These are phyloP conservation scores for Zygogramma bicolorata DNA, from an alignment of 2,888 invertebrate species.

Conservation along the genomic window DNA sequence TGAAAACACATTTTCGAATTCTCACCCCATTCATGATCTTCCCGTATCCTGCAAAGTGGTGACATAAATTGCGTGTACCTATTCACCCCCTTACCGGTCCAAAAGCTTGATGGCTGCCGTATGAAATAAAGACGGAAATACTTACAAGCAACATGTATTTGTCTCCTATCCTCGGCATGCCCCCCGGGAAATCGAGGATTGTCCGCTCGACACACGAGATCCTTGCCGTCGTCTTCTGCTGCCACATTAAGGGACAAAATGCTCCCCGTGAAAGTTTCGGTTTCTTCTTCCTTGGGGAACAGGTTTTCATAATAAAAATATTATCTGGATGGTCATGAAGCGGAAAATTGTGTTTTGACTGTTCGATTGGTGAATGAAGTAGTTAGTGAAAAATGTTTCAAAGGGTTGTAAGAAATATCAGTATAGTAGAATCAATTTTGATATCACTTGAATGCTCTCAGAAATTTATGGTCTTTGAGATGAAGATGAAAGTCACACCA, in stretches of 20 bases:
- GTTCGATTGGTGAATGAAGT: not conserved
- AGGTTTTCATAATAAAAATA: slow-evolving; percentile 12
- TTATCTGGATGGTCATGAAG: not conserved
- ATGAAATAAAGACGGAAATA: slow-evolving; percentile 52
- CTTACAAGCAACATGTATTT: slow-evolving; percentile 88
- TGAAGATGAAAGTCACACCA: too few species aligned
- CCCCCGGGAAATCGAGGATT: slow-evolving; percentile 90
- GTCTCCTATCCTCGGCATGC: slow-evolving; percentile 81
- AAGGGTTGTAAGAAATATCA: too few species aligned
- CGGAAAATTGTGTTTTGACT: not conserved
- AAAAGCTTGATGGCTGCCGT: not conserved
- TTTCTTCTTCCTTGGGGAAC: slow-evolving; percentile 70
- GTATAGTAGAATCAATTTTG: too few species aligned
- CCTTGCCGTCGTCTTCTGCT: slow-evolving; percentile 84
- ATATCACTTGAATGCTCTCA: too few species aligned
- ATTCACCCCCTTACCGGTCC: not conserved
- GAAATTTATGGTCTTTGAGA: too few species aligned
- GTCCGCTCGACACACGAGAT: slow-evolving; percentile 85
- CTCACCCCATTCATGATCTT: too few species aligned
- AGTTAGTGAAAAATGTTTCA: too few species aligned
- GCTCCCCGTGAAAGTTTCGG: slow-evolving; percentile 78
- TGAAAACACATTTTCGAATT: too few species aligned
- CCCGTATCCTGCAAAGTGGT: not conserved
- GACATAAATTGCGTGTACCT: not conserved
- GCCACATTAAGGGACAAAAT: slow-evolving; percentile 81